phyloP scores from a whole-genome alignment of 2,797 vertebrate genomes.

The Halcyon chelicuti region DNA sequence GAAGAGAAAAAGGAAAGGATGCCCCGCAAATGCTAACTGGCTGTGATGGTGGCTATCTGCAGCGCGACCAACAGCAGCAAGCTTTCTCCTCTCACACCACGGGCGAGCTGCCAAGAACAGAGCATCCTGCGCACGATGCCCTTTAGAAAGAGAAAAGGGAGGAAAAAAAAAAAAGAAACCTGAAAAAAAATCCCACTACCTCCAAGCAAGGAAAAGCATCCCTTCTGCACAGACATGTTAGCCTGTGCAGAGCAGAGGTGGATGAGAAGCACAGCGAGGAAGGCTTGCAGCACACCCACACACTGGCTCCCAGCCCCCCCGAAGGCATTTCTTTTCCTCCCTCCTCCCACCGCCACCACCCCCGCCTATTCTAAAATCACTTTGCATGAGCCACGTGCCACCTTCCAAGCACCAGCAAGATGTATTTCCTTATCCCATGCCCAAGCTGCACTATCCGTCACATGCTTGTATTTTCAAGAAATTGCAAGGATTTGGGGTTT shows the following conservation, averaged over 20 bases:
- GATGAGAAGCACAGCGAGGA: background rate
- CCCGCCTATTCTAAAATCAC: constrained; percentile 2
- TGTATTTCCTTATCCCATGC: background rate
- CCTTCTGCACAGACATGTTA: background rate
- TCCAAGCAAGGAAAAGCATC: background rate
- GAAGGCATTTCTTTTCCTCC: constrained; percentile 26
- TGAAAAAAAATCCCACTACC: background rate
- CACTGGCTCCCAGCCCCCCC: background rate
- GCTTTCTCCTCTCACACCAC: background rate
- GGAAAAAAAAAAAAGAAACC: background rate
- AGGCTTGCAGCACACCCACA: background rate
- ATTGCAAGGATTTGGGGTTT: background rate
- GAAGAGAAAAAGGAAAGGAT: background rate
- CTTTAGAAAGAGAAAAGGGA: background rate
- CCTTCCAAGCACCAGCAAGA: background rate
- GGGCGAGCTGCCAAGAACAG: background rate
- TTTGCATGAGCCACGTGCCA: background rate
- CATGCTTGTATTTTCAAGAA: background rate
- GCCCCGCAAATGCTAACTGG: background rate
- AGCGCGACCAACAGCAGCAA: background rate
- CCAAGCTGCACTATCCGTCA: background rate
- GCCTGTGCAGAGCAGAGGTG: background rate
- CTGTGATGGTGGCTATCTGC: background rate
- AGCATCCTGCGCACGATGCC: constrained; percentile 2
- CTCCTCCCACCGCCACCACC: background rate